Percentiles rank a stretch among this genome's conserved stretches.
Evolutionary conservation across 1,140 invertebrate genomes (phyloP).

Genomic region (Anastrepha obliqua): DNA sequence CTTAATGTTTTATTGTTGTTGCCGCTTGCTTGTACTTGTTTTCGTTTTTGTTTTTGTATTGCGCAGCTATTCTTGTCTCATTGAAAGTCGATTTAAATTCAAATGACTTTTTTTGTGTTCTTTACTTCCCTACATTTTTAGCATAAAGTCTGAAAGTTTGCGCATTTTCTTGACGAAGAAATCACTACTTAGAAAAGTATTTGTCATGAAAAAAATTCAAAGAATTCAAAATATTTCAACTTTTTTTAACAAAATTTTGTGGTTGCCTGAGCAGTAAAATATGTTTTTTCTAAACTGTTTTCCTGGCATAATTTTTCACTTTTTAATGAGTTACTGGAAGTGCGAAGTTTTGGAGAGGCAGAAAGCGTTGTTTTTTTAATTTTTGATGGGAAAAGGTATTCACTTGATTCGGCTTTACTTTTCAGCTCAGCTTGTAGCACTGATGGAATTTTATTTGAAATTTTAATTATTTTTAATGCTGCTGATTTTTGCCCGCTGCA

Average conservation of each 20-base stretch:
- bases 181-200: constrained; percentile 17
- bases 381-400: neutral
- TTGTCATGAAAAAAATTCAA: neutral
- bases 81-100: constrained; percentile 35
- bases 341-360: too few relatives aligned
- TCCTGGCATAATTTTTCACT: neutral
- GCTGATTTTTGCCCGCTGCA: too few relatives aligned
- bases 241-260: neutral
- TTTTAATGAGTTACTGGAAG: constrained; percentile 13
- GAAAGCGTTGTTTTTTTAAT: neutral
- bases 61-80: neutral
- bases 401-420: neutral
- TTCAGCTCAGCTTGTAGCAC: neutral
- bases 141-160: neutral
- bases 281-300: neutral
- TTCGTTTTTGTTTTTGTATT: neutral
- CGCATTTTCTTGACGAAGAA: neutral
- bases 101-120: neutral
- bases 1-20: neutral
- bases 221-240: neutral
- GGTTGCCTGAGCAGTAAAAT: neutral
- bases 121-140: neutral
- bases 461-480: neutral
- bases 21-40: neutral
- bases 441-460: neutral